Evolutionary conservation across 2,888 invertebrate species (phyloP).

Genomic region (Neoitamus cyanurus): DNA sequence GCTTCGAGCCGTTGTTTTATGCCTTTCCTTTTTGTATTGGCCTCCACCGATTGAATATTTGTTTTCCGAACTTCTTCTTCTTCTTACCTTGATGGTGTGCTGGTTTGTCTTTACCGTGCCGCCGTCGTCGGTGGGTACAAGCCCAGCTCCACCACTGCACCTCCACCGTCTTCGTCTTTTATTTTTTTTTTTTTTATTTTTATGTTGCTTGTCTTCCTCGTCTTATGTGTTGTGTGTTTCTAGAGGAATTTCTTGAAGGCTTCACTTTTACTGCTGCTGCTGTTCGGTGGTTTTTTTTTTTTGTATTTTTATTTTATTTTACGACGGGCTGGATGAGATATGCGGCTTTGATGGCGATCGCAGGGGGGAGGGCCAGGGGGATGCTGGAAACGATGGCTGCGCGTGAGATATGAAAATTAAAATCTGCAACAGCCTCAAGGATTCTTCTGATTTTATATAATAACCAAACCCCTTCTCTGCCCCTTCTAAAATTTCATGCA

Average conservation of each 20-base stretch:
- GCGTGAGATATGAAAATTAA: constrained; percentile 24
- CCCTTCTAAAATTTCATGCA: background rate
- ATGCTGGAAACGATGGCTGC: background rate
- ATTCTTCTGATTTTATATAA: background rate
- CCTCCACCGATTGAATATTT: background rate
- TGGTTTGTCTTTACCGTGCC: background rate
- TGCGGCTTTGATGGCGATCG: background rate
- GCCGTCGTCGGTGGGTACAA: too few species aligned
- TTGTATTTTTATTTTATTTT: background rate
- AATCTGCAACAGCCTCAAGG: background rate
- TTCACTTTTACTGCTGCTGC: background rate
- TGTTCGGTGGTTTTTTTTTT: background rate
- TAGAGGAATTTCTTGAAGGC: background rate
- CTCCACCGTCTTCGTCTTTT: too few species aligned
- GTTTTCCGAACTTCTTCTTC: background rate
- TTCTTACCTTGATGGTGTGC: background rate
- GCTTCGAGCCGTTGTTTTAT: background rate
- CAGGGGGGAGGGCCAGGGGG: background rate
- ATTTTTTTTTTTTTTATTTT: too few species aligned
- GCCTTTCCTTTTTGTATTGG: background rate
- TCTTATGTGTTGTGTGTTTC: background rate
- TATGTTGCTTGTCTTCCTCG: background rate
- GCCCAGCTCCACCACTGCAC: too few species aligned
- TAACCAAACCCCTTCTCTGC: too few species aligned
- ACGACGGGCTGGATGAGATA: background rate